Conservation (phyloP, 30 jellyfish, hydroid and myxozoan genomes). For the Aurelia sp. region DNA sequence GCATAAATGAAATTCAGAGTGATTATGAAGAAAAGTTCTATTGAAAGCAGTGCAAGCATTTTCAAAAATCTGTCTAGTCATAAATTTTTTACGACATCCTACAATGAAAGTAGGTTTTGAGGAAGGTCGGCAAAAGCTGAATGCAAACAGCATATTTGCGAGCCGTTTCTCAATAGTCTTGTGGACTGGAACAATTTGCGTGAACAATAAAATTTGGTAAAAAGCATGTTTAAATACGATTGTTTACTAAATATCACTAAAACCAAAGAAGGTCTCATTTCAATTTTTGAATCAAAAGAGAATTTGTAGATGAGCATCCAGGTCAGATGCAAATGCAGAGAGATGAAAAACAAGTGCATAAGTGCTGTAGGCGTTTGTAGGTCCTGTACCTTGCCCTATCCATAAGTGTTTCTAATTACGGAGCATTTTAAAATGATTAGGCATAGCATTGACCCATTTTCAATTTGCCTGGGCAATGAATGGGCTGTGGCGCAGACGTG, state of each 20-base stretch:
- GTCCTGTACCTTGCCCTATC: too few species aligned
- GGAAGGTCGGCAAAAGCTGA: slow-evolving; percentile 8
- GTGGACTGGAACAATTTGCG: slow-evolving; percentile 7
- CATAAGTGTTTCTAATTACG: too few species aligned
- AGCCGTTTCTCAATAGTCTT: slow-evolving; percentile 4
- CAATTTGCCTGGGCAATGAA: too few species aligned
- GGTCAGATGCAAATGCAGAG: too few species aligned
- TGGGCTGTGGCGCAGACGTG: too few species aligned
- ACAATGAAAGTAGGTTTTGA: not conserved
- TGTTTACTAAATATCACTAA: not conserved
- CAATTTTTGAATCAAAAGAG: not conserved
- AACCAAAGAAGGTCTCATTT: not conserved
- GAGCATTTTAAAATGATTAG: too few species aligned
- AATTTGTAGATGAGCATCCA: not conserved
- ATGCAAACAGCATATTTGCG: slow-evolving; percentile 22
- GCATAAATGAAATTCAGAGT: slow-evolving; percentile 24
- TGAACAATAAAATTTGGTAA: not conserved
- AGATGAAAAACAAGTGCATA: too few species aligned
- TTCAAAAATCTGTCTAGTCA: slow-evolving; percentile 22
- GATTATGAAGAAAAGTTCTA: slow-evolving; percentile 38
- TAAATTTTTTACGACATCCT: slow-evolving; percentile 29
- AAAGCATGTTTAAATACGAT: not conserved
- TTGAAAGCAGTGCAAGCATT: slow-evolving; percentile 43
- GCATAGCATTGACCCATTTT: too few species aligned
- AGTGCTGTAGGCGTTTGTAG: too few species aligned